Percentiles rank a stretch among this genome's conserved stretches.
phyloP scores from a whole-genome alignment of 2,113 vertebrate genomes.

The Sinocyclocheilus anophthalmus region DNA sequence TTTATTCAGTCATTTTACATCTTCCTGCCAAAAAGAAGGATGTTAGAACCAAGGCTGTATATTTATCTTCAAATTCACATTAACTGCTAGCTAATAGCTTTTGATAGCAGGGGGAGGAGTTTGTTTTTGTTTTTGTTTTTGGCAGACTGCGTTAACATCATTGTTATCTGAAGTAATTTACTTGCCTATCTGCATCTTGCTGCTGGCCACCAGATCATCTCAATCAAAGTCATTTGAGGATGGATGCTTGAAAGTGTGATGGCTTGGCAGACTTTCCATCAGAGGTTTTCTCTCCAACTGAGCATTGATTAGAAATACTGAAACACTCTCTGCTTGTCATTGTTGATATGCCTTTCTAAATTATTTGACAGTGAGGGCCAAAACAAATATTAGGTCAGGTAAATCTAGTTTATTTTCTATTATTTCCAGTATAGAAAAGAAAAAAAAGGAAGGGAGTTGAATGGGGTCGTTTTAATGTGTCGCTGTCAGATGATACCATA shows the following conservation, averaged over 20 bases:
- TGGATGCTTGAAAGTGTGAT: slow-evolving; percentile 27
- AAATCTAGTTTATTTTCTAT: slow-evolving; percentile 20
- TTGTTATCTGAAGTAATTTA: slow-evolving; percentile 50
- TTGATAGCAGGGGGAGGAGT: slow-evolving; percentile 28
- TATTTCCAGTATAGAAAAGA: neutral
- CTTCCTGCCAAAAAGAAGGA: slow-evolving; percentile 6
- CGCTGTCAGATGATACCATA: neutral
- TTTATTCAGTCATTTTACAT: slow-evolving; percentile 7
- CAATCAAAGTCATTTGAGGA: slow-evolving; percentile 42
- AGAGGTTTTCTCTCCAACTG: slow-evolving; percentile 1
- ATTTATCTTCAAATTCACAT: slow-evolving; percentile 47
- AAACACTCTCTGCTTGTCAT: slow-evolving; percentile 15
- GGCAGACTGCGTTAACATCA: slow-evolving; percentile 34
- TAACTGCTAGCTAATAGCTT: slow-evolving; percentile 51
- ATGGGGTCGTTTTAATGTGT: no score
- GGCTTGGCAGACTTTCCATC: neutral
- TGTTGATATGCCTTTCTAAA: slow-evolving; percentile 15
- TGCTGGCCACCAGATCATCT: slow-evolving; percentile 41
- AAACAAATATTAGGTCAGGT: neutral
- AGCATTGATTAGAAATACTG: slow-evolving; percentile 23
- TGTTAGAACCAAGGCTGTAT: neutral
- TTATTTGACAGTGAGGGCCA: neutral
- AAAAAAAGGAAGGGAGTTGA: neutral
- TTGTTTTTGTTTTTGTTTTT: slow-evolving; percentile 55
- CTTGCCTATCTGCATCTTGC: slow-evolving; percentile 6